A percentile compares a stretch with the other conserved stretches of the same genome.
These are phyloP conservation scores for Nemopilema nomurai DNA, from an alignment of 30 jellyfish, hydroid and myxozoan species.

Conservation along the genomic window DNA sequence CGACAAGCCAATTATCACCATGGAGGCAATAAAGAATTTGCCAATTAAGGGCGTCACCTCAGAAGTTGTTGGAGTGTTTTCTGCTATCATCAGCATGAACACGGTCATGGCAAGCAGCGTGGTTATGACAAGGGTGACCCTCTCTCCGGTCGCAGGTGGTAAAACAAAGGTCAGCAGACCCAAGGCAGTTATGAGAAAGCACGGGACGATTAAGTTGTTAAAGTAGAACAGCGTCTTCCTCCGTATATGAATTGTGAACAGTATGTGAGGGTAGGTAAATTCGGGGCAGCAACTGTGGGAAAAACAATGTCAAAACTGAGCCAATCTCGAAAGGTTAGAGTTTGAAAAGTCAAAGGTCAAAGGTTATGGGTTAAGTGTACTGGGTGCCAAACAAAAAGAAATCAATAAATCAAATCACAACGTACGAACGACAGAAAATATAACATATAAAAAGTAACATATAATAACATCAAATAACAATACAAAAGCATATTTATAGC, in stretches of 20 bases:
- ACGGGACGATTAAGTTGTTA: constrained; percentile 86
- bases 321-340: too few species aligned
- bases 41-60: constrained; percentile 89
- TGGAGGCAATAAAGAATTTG: constrained; percentile 87
- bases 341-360: too few species aligned
- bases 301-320: too few species aligned
- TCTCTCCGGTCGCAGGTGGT: constrained; percentile 97
- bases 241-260: constrained; percentile 77
- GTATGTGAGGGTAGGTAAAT: constrained; percentile 76
- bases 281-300: constrained; percentile 78
- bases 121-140: constrained; percentile 90
- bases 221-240: constrained; percentile 84
- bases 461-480: too few species aligned
- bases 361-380: too few species aligned
- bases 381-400: too few species aligned
- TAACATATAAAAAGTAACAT: too few species aligned
- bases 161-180: constrained; percentile 84
- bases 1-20: constrained; percentile 92
- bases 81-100: constrained; percentile 92
- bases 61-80: constrained; percentile 89
- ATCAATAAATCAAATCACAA: too few species aligned
- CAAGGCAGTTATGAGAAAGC: constrained; percentile 84
- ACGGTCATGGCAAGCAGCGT: constrained; percentile 94
- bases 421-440: too few species aligned
- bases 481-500: too few species aligned